Conservation (phyloP, 2,797 vertebrate genomes). For the Gallinago nigripennis region DNA sequence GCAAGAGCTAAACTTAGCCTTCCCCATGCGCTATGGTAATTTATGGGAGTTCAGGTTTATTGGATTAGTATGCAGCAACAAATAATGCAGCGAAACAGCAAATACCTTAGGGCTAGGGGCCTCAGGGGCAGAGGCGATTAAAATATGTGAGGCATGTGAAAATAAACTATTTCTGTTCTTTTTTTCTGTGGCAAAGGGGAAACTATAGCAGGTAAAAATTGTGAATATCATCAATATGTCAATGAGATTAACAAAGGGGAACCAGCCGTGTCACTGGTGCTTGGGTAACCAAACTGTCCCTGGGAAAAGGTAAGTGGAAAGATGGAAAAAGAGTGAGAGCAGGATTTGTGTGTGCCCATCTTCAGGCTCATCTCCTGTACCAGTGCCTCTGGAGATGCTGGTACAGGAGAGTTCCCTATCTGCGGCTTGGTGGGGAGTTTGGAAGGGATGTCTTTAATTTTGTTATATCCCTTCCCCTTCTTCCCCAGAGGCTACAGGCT, state of each 20-base stretch:
- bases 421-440: not conserved
- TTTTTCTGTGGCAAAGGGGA: not conserved
- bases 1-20: conserved; percentile 29
- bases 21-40: not conserved
- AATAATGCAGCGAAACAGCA: not conserved
- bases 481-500: not conserved
- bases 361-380: not conserved
- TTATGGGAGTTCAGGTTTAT: not conserved
- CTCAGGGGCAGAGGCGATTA: not conserved
- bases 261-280: fast-evolving
- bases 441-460: not conserved
- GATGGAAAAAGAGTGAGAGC: not conserved
- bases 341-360: not conserved
- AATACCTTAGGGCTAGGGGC: not conserved
- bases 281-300: not conserved
- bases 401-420: not conserved
- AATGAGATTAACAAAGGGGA: not conserved
- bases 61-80: not conserved
- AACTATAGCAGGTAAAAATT: not conserved
- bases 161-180: not conserved
- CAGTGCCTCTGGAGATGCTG: not conserved
- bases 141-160: not conserved
- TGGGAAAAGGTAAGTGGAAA: not conserved
- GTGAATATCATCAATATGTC: not conserved
- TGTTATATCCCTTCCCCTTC: not conserved